A percentile compares a stretch with the other conserved stretches of the same genome.
Conservation (phyloP, 2,113 vertebrate genomes). For the Condylura cristata region DNA sequence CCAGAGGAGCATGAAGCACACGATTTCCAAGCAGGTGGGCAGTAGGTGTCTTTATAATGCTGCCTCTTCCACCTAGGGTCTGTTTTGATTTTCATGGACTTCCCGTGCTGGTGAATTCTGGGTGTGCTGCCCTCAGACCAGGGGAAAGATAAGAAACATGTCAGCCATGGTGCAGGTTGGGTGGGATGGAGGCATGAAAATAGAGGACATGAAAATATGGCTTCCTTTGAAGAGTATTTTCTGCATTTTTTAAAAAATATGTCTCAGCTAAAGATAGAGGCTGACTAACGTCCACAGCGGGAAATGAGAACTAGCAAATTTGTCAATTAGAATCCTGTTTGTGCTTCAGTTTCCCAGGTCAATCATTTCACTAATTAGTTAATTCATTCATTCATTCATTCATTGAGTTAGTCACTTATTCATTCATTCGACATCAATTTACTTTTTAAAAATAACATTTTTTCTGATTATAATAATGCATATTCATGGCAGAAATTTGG, state of each 20-base stretch:
- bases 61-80: not conserved
- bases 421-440: slow-evolving; percentile 56
- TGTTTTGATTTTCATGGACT: slow-evolving; percentile 46
- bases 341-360: slow-evolving; percentile 52
- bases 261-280: slow-evolving; percentile 65
- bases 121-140: not conserved
- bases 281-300: slow-evolving; percentile 70
- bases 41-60: not conserved
- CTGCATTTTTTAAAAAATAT: not conserved
- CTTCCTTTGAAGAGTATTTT: slow-evolving; percentile 34
- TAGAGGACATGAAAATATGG: slow-evolving; percentile 34
- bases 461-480: slow-evolving; percentile 68
- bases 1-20: not conserved
- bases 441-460: slow-evolving; percentile 12
- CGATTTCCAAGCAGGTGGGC: not conserved
- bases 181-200: slow-evolving; percentile 7
- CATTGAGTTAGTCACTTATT: slow-evolving; percentile 58
- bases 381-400: slow-evolving; percentile 73
- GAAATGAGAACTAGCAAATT: slow-evolving; percentile 64
- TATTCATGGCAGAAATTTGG: slow-evolving; percentile 65
- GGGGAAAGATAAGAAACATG: not conserved
- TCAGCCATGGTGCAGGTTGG: not conserved
- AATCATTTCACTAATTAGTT: slow-evolving; percentile 70
- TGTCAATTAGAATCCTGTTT: slow-evolving; percentile 64
- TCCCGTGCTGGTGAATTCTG: slow-evolving; percentile 23